These are phyloP conservation scores for Synaphobranchus kaupii DNA, from an alignment of 2,797 vertebrate species.

Conservation along the genomic window DNA sequence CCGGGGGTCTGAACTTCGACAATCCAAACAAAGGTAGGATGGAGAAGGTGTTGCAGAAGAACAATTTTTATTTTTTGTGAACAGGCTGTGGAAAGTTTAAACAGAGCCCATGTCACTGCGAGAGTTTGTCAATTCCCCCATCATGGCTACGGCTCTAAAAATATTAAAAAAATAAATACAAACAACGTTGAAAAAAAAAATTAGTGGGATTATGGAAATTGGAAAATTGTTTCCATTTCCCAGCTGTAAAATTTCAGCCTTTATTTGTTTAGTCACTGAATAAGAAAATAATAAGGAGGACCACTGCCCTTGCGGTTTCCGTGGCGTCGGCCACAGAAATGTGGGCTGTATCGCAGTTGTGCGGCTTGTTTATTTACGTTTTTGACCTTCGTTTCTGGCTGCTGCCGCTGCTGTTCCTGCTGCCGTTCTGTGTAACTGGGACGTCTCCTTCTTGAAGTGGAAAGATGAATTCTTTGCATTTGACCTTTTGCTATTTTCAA, in stretches of 20 bases:
- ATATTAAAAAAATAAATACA: slow-evolving; percentile 52
- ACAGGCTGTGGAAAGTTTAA: slow-evolving; percentile 41
- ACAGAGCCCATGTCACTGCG: slow-evolving; percentile 35
- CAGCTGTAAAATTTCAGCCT: slow-evolving; percentile 51
- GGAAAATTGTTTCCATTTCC: slow-evolving; percentile 56
- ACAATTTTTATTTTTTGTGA: slow-evolving; percentile 25
- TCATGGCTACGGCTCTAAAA: slow-evolving; percentile 50
- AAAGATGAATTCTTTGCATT: slow-evolving; percentile 36
- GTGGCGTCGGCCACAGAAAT: slow-evolving; percentile 41
- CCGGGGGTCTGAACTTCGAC: background rate
- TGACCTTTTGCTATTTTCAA: slow-evolving; percentile 34
- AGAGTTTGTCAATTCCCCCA: slow-evolving; percentile 43
- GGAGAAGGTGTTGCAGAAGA: background rate
- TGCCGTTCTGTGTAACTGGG: slow-evolving; percentile 17
- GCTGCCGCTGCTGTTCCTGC: slow-evolving; percentile 12
- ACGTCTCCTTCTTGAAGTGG: slow-evolving; percentile 34
- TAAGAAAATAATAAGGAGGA: slow-evolving; percentile 44
- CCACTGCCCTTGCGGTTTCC: slow-evolving; percentile 38
- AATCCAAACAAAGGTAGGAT: background rate
- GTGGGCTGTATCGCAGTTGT: slow-evolving; percentile 23
- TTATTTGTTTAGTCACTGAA: slow-evolving; percentile 52
- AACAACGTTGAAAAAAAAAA: slow-evolving; percentile 49
- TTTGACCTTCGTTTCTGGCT: slow-evolving; percentile 38
- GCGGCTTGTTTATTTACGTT: slow-evolving; percentile 48
- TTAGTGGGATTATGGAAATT: slow-evolving; percentile 51